These are phyloP conservation scores for Leptobrachium leishanense DNA, from an alignment of 2,113 vertebrate genomes.

Conservation along the genomic window DNA sequence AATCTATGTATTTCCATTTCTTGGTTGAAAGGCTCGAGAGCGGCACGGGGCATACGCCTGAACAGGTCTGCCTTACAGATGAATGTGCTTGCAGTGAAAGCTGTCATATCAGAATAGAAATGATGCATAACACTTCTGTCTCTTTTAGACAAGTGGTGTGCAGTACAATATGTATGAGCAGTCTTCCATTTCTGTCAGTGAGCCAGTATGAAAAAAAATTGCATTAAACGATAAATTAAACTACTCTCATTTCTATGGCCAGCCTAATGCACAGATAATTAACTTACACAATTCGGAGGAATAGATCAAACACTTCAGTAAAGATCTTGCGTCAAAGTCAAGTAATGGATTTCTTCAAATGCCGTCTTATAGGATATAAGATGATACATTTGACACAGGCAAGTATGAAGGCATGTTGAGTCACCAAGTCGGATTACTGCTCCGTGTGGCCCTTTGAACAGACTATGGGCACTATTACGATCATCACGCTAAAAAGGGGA, in stretches of 20 bases:
- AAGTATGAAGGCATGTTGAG: not conserved
- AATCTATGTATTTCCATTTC: conserved; percentile 5
- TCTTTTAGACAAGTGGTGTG: not conserved
- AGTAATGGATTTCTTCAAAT: conserved; percentile 10
- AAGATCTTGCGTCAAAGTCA: conserved; percentile 5
- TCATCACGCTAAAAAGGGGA: no score
- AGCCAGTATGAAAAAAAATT: not conserved
- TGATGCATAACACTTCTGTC: not conserved
- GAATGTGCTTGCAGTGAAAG: not conserved
- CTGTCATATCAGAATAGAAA: conserved; percentile 27
- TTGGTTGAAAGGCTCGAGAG: conserved; percentile 13
- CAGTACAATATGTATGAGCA: not conserved
- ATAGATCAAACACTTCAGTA: conserved; percentile 19
- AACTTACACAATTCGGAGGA: conserved; percentile 7
- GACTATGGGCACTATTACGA: no score
- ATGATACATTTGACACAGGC: conserved; percentile 1
- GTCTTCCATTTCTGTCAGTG: conserved; percentile 12
- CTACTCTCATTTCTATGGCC: not conserved
- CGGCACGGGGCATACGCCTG: not conserved
- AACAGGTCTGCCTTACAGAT: conserved; percentile 11
- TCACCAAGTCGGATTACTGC: no score
- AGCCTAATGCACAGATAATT: conserved; percentile 30
- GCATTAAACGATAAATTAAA: conserved; percentile 3
- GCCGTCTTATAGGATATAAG: not conserved
- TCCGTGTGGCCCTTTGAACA: no score